Evolutionary conservation across 2,113 vertebrate genomes (phyloP).

Genomic region (Pyrgilauda ruficollis): DNA sequence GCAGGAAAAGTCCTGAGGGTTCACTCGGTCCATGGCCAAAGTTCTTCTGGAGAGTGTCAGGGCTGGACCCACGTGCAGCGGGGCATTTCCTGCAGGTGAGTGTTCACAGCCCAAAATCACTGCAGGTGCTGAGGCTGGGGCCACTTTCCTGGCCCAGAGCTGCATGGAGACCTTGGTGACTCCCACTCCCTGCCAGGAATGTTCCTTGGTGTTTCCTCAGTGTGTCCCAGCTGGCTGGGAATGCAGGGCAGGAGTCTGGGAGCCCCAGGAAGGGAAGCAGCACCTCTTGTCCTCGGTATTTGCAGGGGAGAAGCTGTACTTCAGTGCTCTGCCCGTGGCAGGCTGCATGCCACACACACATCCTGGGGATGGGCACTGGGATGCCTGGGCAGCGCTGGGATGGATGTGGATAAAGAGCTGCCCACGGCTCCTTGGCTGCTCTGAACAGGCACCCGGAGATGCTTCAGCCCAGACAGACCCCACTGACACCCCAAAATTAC

Average conservation of each 20-base stretch:
- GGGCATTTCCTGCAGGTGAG: background rate
- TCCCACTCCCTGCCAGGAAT: background rate
- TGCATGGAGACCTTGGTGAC: background rate
- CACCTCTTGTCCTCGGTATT: too few species aligned
- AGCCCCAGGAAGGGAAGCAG: background rate
- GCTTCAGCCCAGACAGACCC: too few species aligned
- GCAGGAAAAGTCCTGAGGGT: conserved; percentile 43
- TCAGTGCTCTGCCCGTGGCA: too few species aligned
- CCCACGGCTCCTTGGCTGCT: too few species aligned
- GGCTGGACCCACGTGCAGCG: background rate
- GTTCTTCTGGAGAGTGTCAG: conserved; percentile 48
- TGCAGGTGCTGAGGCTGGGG: background rate
- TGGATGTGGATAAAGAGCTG: too few species aligned
- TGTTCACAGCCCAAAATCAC: background rate
- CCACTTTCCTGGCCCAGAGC: background rate
- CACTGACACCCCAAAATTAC: too few species aligned
- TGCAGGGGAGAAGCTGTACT: too few species aligned
- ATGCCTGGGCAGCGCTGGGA: too few species aligned
- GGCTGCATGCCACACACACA: too few species aligned
- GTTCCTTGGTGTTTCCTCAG: conserved; percentile 64
- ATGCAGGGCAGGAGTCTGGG: background rate
- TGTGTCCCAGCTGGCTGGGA: conserved; percentile 14
- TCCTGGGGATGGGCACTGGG: too few species aligned
- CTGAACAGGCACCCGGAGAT: too few species aligned
- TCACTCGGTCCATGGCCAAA: conserved; percentile 32